phyloP scores from a whole-genome alignment of 2,888 invertebrate genomes.

The Eupithecia subumbrata region DNA sequence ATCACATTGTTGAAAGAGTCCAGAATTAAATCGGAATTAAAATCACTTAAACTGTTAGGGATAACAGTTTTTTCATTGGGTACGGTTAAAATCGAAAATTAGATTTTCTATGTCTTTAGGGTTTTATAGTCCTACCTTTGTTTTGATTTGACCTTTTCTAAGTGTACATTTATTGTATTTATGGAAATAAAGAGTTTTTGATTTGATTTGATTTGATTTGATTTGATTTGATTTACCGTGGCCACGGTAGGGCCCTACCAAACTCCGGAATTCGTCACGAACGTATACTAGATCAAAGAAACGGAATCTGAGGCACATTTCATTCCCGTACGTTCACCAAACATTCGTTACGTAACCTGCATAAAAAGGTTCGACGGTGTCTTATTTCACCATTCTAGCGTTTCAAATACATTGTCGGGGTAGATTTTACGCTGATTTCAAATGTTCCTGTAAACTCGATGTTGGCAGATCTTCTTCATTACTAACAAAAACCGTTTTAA shows the following conservation, averaged over 20 bases:
- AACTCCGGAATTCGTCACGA: neutral
- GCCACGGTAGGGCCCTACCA: neutral
- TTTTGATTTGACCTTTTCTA: no score
- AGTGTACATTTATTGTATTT: no score
- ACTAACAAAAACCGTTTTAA: neutral
- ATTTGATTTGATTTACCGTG: no score
- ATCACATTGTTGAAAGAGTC: neutral
- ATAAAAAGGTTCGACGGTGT: neutral
- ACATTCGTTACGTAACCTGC: neutral
- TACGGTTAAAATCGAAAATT: no score
- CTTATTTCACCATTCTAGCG: neutral
- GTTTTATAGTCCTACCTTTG: no score
- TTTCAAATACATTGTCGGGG: neutral
- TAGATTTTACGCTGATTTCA: neutral
- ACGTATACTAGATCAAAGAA: neutral
- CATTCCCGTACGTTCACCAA: neutral
- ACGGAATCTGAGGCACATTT: neutral
- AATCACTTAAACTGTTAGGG: neutral
- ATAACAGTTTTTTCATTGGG: no score
- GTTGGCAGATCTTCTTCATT: neutral
- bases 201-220: no score
- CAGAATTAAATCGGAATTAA: neutral
- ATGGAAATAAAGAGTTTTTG: no score
- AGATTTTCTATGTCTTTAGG: no score
- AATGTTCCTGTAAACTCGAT: neutral